Evolutionary conservation across 1,140 invertebrate species (phyloP).

Genomic region (Lepidostoma basale): DNA sequence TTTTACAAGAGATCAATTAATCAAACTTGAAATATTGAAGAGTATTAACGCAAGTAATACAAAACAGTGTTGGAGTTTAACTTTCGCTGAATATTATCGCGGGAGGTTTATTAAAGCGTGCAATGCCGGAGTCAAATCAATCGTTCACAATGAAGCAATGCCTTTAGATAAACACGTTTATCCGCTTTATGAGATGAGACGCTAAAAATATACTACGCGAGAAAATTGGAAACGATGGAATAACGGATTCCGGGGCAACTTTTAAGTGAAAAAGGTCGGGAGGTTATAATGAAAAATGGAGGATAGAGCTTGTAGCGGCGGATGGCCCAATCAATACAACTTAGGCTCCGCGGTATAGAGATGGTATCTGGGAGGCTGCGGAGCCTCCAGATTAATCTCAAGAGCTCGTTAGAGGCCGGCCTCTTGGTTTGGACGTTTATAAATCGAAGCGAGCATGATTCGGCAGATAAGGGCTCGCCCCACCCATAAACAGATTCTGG

Average conservation of each 20-base stretch:
- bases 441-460: conserved; percentile 43
- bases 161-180: not conserved
- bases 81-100: no score
- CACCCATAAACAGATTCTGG: not conserved
- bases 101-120: no score
- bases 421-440: conserved; percentile 41
- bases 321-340: conserved; percentile 19
- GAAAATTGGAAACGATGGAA: not conserved
- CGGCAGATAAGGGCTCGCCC: conserved; percentile 37
- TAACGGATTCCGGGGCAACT: not conserved
- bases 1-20: no score
- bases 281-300: conserved; percentile 18
- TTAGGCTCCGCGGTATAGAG: conserved; percentile 4
- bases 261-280: conserved; percentile 23
- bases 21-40: no score
- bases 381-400: conserved; percentile 31
- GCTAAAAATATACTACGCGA: not conserved
- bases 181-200: not conserved
- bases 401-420: conserved; percentile 21
- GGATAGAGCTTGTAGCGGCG: not conserved
- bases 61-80: no score
- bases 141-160: no score
- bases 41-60: no score
- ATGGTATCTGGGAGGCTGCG: conserved; percentile 20
- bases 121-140: no score